phyloP scores from a whole-genome alignment of 1,140 invertebrate genomes.

The Drosophila orena region DNA sequence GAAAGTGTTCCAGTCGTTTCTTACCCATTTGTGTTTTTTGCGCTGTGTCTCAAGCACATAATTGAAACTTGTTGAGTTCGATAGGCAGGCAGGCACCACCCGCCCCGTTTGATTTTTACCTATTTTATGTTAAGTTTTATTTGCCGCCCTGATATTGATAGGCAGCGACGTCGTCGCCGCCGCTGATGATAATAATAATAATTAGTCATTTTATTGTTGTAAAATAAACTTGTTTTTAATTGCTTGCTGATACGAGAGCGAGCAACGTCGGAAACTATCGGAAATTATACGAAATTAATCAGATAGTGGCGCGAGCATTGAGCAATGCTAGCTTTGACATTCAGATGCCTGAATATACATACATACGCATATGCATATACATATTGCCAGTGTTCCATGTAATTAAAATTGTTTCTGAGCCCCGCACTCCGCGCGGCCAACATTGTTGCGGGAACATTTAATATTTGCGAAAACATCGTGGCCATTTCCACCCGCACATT shows the following conservation, averaged over 20 bases:
- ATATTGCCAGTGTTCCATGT: slow-evolving; percentile 16
- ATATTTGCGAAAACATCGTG: slow-evolving; percentile 48
- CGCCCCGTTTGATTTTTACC: slow-evolving; percentile 52
- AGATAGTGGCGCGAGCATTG: slow-evolving; percentile 32
- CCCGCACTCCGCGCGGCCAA: slow-evolving; percentile 19
- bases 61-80: slow-evolving; percentile 79
- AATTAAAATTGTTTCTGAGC: slow-evolving; percentile 25
- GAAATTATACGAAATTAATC: slow-evolving; percentile 54
- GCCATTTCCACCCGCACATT: slow-evolving; percentile 37
- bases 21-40: slow-evolving; percentile 46
- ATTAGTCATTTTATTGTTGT: slow-evolving; percentile 83
- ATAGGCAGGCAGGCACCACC: slow-evolving; percentile 28
- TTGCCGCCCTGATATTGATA: slow-evolving; percentile 73
- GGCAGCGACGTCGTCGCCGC: slow-evolving; percentile 22
- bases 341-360: background rate
- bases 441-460: slow-evolving; percentile 56
- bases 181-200: slow-evolving; percentile 77
- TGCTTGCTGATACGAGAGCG: slow-evolving; percentile 55
- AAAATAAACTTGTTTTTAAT: slow-evolving; percentile 83
- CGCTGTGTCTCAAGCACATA: slow-evolving; percentile 67
- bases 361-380: background rate
- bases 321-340: slow-evolving; percentile 31
- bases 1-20: slow-evolving; percentile 64
- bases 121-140: slow-evolving; percentile 82
- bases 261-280: slow-evolving; percentile 32